Percentiles rank a stretch among this genome's conserved stretches.
Conservation (phyloP, 2,797 vertebrate species). For the Sebastolobus alascanus region DNA sequence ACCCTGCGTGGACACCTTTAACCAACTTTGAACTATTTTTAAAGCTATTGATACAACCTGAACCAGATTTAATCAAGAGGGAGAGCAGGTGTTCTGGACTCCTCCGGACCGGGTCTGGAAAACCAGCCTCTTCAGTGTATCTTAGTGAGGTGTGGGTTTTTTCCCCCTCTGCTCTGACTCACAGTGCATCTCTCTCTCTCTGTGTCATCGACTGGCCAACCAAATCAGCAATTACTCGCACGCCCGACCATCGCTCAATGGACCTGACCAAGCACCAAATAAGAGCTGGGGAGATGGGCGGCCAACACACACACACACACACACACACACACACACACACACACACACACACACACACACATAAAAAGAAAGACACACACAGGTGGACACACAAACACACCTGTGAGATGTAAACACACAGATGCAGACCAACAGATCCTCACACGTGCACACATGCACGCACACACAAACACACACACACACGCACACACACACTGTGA, state of each 20-base stretch:
- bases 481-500: slow-evolving; percentile 24
- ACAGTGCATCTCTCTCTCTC: slow-evolving; percentile 47
- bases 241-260: slow-evolving; percentile 82
- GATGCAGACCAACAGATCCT: slow-evolving; percentile 30
- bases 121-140: too few species aligned
- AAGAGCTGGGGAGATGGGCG: slow-evolving; percentile 70
- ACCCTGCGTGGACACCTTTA: too few species aligned
- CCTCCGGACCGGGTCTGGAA: too few species aligned
- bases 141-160: slow-evolving; percentile 34
- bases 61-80: too few species aligned
- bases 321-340: neutral
- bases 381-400: slow-evolving; percentile 50
- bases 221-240: slow-evolving; percentile 87
- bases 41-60: too few species aligned
- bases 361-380: slow-evolving; percentile 16
- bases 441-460: neutral
- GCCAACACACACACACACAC: neutral
- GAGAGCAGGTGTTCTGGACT: too few species aligned
- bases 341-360: neutral
- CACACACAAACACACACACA: neutral
- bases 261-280: slow-evolving; percentile 86
- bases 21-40: too few species aligned
- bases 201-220: slow-evolving; percentile 83
- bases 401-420: slow-evolving; percentile 46
- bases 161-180: slow-evolving; percentile 47